These are phyloP conservation scores for Rhinoraja longicauda DNA, from an alignment of 2,797 vertebrate genomes.

Conservation along the genomic window DNA sequence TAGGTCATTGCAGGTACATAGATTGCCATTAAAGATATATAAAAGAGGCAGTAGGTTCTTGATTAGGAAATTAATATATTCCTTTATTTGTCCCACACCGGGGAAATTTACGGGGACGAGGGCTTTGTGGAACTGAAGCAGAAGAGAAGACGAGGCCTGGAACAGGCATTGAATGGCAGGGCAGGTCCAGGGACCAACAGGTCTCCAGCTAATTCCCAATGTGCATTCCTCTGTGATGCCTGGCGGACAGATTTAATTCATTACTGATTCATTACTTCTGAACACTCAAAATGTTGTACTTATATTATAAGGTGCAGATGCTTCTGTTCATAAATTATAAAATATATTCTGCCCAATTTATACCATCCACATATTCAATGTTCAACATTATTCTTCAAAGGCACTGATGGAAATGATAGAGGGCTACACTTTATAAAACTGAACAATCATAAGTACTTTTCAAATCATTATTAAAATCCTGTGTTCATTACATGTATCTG, in stretches of 20 bases:
- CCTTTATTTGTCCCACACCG: too few species aligned
- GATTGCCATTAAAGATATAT: too few species aligned
- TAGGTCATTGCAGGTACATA: too few species aligned
- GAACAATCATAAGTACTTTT: background rate
- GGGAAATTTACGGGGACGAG: too few species aligned
- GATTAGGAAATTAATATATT: too few species aligned
- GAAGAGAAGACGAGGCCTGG: too few species aligned
- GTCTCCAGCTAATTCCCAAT: too few species aligned
- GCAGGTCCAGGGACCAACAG: too few species aligned
- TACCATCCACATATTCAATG: background rate
- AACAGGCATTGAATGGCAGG: too few species aligned
- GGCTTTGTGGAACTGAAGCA: too few species aligned
- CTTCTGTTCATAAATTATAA: background rate
- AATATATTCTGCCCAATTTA: background rate
- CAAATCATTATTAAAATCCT: background rate
- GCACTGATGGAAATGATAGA: background rate
- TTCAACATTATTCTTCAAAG: background rate
- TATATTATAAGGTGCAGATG: background rate
- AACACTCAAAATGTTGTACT: background rate
- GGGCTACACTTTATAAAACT: background rate
- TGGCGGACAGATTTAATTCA: background rate
- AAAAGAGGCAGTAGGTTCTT: too few species aligned
- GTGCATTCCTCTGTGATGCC: too few species aligned
- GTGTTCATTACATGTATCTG: background rate
- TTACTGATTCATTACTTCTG: background rate